Conservation (phyloP, 2,797 vertebrate species). For the Mycteria americana region DNA sequence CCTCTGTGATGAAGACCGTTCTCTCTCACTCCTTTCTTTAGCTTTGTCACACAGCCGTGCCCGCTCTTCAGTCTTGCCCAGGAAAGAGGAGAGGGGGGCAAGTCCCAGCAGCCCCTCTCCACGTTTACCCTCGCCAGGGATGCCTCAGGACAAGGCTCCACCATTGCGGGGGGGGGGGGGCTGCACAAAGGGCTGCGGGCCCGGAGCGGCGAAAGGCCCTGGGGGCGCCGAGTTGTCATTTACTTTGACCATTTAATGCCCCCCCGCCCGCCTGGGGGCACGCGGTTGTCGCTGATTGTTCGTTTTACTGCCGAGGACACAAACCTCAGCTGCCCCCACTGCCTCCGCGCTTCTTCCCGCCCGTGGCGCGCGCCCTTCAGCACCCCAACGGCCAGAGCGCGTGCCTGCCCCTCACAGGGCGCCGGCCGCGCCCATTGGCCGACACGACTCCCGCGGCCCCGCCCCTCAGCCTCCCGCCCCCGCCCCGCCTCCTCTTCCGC, state of each 20-base stretch:
- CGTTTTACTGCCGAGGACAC: no score
- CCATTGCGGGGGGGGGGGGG: not conserved
- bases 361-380: not conserved
- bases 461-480: no score
- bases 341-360: not conserved
- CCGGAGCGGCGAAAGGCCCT: not conserved
- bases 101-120: no score
- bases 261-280: not conserved
- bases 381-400: not conserved
- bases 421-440: not conserved
- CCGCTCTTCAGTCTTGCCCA: not conserved
- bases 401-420: not conserved
- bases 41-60: no score
- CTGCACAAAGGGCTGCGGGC: no score
- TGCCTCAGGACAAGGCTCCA: not conserved
- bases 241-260: conserved; percentile 26
- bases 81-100: no score
- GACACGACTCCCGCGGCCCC: not conserved
- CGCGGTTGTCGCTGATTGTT: no score
- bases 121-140: not conserved
- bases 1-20: not conserved
- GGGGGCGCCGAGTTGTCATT: conserved; percentile 25
- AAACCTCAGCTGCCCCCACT: fast-evolving
- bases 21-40: not conserved
- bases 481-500: fast-evolving